Evolutionary conservation across 2,113 vertebrate species (phyloP).

Genomic region (Psammodynastes pulverulentus): DNA sequence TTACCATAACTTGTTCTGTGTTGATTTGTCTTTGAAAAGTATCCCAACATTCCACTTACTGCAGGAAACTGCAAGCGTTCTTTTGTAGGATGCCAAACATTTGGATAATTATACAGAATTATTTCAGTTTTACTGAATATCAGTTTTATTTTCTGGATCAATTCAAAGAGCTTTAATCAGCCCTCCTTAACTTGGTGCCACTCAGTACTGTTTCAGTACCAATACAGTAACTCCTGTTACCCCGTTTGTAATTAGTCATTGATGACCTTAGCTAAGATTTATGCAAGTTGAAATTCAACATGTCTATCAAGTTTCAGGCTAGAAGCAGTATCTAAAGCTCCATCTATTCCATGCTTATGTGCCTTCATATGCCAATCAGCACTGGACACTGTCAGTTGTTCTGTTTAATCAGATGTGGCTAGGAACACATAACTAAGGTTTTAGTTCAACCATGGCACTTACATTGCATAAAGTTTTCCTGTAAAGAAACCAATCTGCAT

Average conservation of each 20-base stretch:
- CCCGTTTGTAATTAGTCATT: not conserved
- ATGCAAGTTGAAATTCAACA: not conserved
- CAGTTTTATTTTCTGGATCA: not conserved
- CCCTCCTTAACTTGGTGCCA: not conserved
- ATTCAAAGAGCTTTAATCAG: not conserved
- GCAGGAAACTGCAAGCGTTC: not conserved
- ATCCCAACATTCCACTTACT: not conserved
- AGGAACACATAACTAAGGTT: not conserved
- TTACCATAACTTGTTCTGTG: not conserved
- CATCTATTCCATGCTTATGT: not conserved
- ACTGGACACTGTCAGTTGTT: not conserved
- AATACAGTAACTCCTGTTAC: not conserved
- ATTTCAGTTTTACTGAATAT: not conserved
- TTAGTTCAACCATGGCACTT: not conserved
- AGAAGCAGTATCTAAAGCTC: not conserved
- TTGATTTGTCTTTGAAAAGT: not conserved
- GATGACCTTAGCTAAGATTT: not conserved
- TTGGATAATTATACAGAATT: not conserved
- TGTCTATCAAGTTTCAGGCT: not conserved
- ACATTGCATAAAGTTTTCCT: not conserved
- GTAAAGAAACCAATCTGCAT: not conserved
- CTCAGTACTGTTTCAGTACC: not conserved
- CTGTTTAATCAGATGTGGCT: not conserved
- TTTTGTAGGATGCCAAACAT: not conserved
- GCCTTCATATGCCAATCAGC: not conserved